Evolutionary conservation across 2,797 vertebrate genomes (phyloP).

Genomic region (Hippoglossus hippoglossus): DNA sequence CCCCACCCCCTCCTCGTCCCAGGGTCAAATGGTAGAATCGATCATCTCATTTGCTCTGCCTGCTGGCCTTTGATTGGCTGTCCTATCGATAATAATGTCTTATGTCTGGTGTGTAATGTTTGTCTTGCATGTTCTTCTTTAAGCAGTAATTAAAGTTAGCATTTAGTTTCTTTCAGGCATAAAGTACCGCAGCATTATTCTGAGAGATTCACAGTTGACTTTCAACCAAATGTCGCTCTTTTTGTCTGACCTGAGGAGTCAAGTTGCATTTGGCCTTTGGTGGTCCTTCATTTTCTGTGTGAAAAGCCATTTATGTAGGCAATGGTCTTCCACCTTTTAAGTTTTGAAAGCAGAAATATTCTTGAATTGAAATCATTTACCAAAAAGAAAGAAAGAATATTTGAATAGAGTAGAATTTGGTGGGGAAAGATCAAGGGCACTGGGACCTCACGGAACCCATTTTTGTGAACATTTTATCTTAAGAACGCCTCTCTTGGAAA

Average conservation of each 20-base stretch:
- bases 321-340: too few relatives aligned
- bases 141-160: conserved; percentile 72
- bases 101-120: conserved; percentile 64
- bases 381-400: too few relatives aligned
- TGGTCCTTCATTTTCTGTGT: conserved; percentile 17
- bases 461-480: too few relatives aligned
- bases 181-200: conserved; percentile 63
- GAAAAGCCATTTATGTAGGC: background rate
- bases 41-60: conserved; percentile 84
- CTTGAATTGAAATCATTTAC: too few relatives aligned
- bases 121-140: conserved; percentile 53
- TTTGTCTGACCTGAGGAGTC: too few relatives aligned
- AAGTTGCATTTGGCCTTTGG: conserved; percentile 40
- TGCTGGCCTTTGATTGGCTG: conserved; percentile 79
- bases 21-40: conserved; percentile 82
- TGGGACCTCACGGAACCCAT: too few relatives aligned
- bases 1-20: conserved; percentile 41
- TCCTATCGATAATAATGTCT: conserved; percentile 55
- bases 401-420: too few relatives aligned
- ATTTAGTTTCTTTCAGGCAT: conserved; percentile 64
- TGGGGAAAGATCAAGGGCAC: too few relatives aligned
- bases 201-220: conserved; percentile 42
- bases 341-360: too few relatives aligned
- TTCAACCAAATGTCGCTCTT: conserved; percentile 1
- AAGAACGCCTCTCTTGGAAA: too few relatives aligned